Evolutionary conservation across 1,140 invertebrate genomes (phyloP).

Genomic region (Drosophila fuyamai): DNA sequence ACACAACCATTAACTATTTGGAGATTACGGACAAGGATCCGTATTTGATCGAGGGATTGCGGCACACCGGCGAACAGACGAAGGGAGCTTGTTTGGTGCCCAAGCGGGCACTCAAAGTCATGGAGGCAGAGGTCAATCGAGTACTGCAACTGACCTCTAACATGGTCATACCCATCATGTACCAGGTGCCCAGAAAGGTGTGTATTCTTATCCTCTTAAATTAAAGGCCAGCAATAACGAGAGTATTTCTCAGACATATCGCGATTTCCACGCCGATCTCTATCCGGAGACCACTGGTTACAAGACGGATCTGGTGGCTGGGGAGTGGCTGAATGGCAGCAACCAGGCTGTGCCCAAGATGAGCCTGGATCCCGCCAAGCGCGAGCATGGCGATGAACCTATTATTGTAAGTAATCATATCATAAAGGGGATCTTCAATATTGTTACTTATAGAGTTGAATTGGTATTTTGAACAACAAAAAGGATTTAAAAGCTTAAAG

Average conservation of each 20-base stretch:
- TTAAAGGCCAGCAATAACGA: neutral
- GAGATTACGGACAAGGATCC: conserved; percentile 94
- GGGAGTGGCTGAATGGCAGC: conserved; percentile 91
- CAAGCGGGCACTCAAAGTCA: conserved; percentile 95
- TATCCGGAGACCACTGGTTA: conserved; percentile 94
- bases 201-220: conserved; percentile 38
- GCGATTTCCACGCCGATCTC: conserved; percentile 96
- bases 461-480: no score
- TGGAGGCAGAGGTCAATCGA: conserved; percentile 97
- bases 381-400: conserved; percentile 86
- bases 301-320: conserved; percentile 90
- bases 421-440: neutral
- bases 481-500: neutral
- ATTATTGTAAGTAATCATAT: conserved; percentile 86
- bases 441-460: neutral
- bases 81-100: conserved; percentile 96
- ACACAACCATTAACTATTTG: conserved; percentile 94
- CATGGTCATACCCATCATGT: conserved; percentile 95
- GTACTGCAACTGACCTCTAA: conserved; percentile 93
- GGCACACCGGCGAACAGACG: conserved; percentile 91
- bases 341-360: conserved; percentile 91
- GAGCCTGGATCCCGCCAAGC: conserved; percentile 91
- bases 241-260: conserved; percentile 88
- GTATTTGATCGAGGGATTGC: conserved; percentile 91
- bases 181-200: conserved; percentile 95